These are phyloP conservation scores for Macropis europaea DNA, from an alignment of 2,888 invertebrate species.

Conservation along the genomic window DNA sequence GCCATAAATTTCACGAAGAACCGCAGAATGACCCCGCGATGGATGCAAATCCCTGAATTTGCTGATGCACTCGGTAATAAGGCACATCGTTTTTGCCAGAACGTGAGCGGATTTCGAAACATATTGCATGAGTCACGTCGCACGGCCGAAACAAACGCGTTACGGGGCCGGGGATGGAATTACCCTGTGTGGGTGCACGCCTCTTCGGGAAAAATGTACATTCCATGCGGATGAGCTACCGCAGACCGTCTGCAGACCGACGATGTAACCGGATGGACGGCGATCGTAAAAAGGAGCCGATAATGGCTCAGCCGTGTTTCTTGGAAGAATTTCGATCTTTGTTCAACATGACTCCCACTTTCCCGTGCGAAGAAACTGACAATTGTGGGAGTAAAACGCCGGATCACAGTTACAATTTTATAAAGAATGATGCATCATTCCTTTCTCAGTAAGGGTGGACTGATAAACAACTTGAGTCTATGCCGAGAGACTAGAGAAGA, in stretches of 20 bases:
- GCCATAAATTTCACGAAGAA: no score
- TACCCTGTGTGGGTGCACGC: constrained; percentile 47
- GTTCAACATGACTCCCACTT: background rate
- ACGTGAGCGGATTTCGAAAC: constrained; percentile 67
- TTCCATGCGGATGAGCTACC: constrained; percentile 54
- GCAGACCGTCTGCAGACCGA: constrained; percentile 34
- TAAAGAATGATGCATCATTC: no score
- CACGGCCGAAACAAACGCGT: constrained; percentile 40
- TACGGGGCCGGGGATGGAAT: constrained; percentile 60
- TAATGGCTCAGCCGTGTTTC: constrained; percentile 14
- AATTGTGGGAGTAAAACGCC: no score
- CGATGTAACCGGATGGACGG: constrained; percentile 40
- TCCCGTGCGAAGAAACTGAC: no score
- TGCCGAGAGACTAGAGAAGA: no score
- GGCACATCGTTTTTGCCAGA: constrained; percentile 69
- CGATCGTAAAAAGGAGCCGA: constrained; percentile 26
- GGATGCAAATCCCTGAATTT: constrained; percentile 29
- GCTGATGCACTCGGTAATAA: constrained; percentile 56
- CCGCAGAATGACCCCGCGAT: background rate
- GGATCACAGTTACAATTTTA: no score
- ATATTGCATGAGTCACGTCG: constrained; percentile 57
- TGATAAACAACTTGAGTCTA: no score
- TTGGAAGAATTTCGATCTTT: constrained; percentile 10
- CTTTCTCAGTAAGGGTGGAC: no score
- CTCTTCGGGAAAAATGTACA: constrained; percentile 53